phyloP scores from a whole-genome alignment of 2,797 vertebrate species.

The Graptemys geographica region DNA sequence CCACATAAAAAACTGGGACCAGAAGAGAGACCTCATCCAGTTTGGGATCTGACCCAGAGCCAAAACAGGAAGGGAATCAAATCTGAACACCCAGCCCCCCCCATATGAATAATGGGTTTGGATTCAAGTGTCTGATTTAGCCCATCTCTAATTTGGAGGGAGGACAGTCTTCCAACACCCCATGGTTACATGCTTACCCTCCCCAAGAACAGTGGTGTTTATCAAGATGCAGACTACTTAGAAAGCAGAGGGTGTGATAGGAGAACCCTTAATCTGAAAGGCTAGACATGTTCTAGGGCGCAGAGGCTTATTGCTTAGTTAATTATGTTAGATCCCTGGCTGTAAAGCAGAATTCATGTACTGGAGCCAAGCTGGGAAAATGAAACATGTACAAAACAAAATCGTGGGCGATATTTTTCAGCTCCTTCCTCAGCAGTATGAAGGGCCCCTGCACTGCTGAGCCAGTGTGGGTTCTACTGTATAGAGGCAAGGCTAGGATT shows the following conservation, averaged over 20 bases:
- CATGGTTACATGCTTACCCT: neutral
- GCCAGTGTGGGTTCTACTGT: neutral
- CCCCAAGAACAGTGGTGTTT: neutral
- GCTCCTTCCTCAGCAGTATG: neutral
- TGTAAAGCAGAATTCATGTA: neutral
- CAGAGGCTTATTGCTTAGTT: neutral
- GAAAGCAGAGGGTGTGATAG: neutral
- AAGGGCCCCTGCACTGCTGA: neutral
- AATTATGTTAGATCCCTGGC: neutral
- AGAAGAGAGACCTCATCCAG: neutral
- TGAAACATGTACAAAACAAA: neutral
- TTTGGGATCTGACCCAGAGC: neutral
- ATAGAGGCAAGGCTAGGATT: neutral
- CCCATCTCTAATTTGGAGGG: neutral
- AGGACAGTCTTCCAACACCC: neutral
- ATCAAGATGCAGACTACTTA: neutral
- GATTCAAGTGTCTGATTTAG: neutral
- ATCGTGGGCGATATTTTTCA: neutral
- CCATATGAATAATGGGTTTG: neutral
- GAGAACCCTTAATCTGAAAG: neutral
- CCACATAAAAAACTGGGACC: neutral
- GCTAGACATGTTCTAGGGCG: neutral
- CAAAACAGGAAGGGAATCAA: neutral
- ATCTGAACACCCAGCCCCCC: neutral
- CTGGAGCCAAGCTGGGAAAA: neutral